Conservation (phyloP, 2,797 vertebrate species). For the Podarcis siculus region DNA sequence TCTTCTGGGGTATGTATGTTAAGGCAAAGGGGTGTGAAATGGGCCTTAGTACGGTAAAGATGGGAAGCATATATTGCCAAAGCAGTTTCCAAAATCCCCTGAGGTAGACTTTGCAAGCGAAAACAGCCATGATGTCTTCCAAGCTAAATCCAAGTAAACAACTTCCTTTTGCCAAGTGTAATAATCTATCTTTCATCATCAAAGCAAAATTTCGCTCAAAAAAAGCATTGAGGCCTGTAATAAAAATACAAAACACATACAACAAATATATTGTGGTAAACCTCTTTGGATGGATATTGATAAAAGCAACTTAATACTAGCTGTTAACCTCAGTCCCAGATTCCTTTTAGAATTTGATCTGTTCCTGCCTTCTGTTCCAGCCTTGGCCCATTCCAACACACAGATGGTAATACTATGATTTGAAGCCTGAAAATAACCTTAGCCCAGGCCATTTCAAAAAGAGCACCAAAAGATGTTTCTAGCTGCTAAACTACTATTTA, state of each 20-base stretch:
- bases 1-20: not conserved
- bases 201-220: slow-evolving; percentile 27
- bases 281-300: slow-evolving; percentile 19
- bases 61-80: slow-evolving; percentile 4
- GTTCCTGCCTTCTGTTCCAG: not conserved
- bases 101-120: slow-evolving; percentile 17
- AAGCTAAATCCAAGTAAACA: slow-evolving; percentile 26
- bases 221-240: slow-evolving; percentile 18
- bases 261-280: slow-evolving; percentile 8
- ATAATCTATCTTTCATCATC: slow-evolving; percentile 39
- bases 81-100: slow-evolving; percentile 20
- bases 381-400: not conserved
- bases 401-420: slow-evolving; percentile 7
- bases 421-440: slow-evolving; percentile 17
- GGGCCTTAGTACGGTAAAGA: not conserved
- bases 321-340: slow-evolving; percentile 12
- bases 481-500: too few species aligned
- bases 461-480: not conserved
- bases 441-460: not conserved
- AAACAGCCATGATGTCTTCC: slow-evolving; percentile 24
- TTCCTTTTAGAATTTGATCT: slow-evolving; percentile 30
- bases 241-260: slow-evolving; percentile 1
- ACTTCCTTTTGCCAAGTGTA: slow-evolving; percentile 22
- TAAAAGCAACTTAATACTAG: not conserved
- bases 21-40: slow-evolving; percentile 1